Percentiles rank a stretch among this genome's conserved stretches.
These are phyloP conservation scores for Clusia tigrina DNA, from an alignment of 2,888 invertebrate species.

Conservation along the genomic window DNA sequence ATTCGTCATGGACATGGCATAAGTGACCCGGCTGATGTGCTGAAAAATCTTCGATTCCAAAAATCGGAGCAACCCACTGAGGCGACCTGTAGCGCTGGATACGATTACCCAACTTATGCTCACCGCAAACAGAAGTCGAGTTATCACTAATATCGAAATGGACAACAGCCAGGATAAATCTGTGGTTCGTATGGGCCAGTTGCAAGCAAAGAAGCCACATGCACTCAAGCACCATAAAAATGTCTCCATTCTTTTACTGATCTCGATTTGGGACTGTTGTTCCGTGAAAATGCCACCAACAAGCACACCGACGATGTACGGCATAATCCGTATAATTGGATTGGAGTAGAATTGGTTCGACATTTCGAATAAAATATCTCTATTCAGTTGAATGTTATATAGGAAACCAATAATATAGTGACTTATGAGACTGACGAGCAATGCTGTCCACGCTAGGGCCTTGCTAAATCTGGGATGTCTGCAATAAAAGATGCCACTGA, in stretches of 20 bases:
- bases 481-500: not conserved
- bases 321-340: constrained; percentile 64
- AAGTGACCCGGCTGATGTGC: constrained; percentile 66
- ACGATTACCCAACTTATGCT: constrained; percentile 66
- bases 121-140: constrained; percentile 65
- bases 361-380: constrained; percentile 44
- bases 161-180: constrained; percentile 61
- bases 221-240: constrained; percentile 50
- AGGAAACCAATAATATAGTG: constrained; percentile 32
- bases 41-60: constrained; percentile 42
- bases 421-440: constrained; percentile 35
- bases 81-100: constrained; percentile 66
- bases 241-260: constrained; percentile 49
- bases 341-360: constrained; percentile 59
- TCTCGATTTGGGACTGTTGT: constrained; percentile 42
- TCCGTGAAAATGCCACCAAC: constrained; percentile 61
- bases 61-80: constrained; percentile 44
- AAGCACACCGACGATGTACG: constrained; percentile 62
- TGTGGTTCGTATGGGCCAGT: constrained; percentile 43
- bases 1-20: constrained; percentile 67
- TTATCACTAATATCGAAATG: constrained; percentile 63
- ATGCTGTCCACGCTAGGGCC: constrained; percentile 17
- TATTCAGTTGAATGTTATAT: constrained; percentile 35
- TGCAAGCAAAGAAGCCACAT: constrained; percentile 34
- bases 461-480: constrained; percentile 37